phyloP scores from a whole-genome alignment of 2,113 vertebrate species.

The Plestiodon gilberti region DNA sequence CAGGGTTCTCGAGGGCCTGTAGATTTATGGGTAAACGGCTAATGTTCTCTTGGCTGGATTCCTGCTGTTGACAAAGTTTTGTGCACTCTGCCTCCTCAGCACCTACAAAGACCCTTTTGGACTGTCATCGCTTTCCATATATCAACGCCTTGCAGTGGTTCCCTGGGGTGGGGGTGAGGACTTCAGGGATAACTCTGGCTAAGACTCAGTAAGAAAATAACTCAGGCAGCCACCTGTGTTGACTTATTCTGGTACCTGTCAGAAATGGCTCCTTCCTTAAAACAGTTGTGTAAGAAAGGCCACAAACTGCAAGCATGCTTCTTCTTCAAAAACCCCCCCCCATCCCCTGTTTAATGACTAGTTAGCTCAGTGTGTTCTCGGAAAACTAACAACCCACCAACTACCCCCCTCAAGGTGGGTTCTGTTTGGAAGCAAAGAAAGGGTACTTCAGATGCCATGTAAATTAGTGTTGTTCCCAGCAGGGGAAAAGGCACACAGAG shows the following conservation, averaged over 20 bases:
- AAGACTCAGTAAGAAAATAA: neutral
- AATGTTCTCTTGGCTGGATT: conserved; percentile 23
- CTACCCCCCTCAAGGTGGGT: neutral
- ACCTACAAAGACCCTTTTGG: neutral
- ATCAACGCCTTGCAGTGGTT: neutral
- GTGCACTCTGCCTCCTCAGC: neutral
- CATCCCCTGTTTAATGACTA: conserved; percentile 8
- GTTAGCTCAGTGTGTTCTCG: neutral
- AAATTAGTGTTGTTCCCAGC: neutral
- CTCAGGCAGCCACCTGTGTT: neutral
- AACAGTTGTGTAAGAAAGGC: neutral
- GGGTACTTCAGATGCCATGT: neutral
- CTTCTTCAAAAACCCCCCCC: neutral
- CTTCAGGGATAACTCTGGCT: neutral
- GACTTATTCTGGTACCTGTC: neutral
- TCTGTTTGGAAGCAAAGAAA: conserved; percentile 10
- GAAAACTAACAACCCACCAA: neutral
- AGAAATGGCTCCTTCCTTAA: neutral
- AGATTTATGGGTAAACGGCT: neutral
- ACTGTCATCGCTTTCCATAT: neutral
- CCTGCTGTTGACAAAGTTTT: neutral
- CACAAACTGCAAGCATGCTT: neutral
- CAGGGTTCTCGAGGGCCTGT: conserved; percentile 5
- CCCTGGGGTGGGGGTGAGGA: neutral
- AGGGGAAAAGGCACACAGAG: fast-evolving